Percentiles rank a stretch among this genome's conserved stretches.
These are phyloP conservation scores for Hypena proboscidalis DNA, from an alignment of 2,888 invertebrate species.

Conservation along the genomic window DNA sequence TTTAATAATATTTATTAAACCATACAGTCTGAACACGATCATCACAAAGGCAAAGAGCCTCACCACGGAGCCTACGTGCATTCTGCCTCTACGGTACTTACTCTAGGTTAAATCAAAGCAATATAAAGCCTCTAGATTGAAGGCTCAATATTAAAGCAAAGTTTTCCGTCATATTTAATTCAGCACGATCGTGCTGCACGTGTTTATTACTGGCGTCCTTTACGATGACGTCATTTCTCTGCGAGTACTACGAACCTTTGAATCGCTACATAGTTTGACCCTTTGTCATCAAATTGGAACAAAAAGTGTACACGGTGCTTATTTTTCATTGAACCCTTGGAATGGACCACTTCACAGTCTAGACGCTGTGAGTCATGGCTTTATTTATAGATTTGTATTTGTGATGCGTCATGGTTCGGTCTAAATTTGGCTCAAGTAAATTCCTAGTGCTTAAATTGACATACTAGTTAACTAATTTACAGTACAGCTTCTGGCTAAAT, in stretches of 20 bases:
- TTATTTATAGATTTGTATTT: constrained; percentile 10
- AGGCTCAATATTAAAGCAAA: constrained; percentile 1
- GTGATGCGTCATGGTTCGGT: constrained; percentile 3
- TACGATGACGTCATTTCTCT: constrained; percentile 30
- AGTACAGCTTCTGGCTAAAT: too few species aligned
- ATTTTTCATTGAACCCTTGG: constrained; percentile 66
- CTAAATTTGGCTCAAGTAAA: too few species aligned
- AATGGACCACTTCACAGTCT: constrained; percentile 48
- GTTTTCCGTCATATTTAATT: constrained; percentile 6
- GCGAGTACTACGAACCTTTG: constrained; percentile 19
- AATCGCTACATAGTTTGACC: constrained; percentile 26
- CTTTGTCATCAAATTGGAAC: constrained; percentile 42
- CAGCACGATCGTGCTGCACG: constrained; percentile 3
- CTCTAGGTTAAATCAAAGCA: too few species aligned
- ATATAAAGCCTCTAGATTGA: too few species aligned
- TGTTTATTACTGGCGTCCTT: constrained; percentile 9
- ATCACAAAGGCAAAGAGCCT: too few species aligned
- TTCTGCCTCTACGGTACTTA: too few species aligned
- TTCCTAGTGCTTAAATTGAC: too few species aligned
- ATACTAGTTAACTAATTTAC: too few species aligned
- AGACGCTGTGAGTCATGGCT: constrained; percentile 47
- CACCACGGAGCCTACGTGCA: too few species aligned
- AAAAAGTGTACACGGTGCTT: constrained; percentile 42
- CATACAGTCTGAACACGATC: too few species aligned
- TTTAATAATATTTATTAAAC: too few species aligned